Conservation (phyloP, 2,113 vertebrate genomes). For the Uria lomvia region DNA sequence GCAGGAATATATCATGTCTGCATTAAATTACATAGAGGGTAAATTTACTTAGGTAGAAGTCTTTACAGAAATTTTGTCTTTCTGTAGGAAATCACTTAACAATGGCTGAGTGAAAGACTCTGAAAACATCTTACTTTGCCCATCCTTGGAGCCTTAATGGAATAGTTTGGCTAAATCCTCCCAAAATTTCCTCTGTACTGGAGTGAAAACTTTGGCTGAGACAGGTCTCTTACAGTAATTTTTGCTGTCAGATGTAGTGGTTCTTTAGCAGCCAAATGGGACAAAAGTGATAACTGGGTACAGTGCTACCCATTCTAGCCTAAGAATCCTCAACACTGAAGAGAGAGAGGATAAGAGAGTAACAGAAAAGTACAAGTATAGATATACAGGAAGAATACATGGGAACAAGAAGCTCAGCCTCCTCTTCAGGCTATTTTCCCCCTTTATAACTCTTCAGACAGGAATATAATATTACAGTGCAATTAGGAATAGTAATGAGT, state of each 20-base stretch:
- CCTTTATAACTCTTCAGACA: background rate
- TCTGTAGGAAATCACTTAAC: background rate
- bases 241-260: background rate
- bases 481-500: background rate
- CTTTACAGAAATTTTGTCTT: background rate
- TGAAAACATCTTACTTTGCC: background rate
- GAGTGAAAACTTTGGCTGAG: background rate
- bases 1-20: background rate
- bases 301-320: background rate
- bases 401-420: background rate
- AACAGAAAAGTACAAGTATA: background rate
- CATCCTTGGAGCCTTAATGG: background rate
- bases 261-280: background rate
- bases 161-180: background rate
- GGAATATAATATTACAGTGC: too few species aligned
- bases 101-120: background rate
- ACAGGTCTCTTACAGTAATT: background rate
- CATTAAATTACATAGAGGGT: background rate
- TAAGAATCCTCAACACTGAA: background rate
- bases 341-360: background rate
- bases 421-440: background rate
- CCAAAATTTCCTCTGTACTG: background rate
- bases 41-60: background rate
- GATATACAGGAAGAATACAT: background rate
- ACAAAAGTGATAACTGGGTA: background rate